Conservation (phyloP, 2,888 invertebrate species). For the Coelinius sp. region DNA sequence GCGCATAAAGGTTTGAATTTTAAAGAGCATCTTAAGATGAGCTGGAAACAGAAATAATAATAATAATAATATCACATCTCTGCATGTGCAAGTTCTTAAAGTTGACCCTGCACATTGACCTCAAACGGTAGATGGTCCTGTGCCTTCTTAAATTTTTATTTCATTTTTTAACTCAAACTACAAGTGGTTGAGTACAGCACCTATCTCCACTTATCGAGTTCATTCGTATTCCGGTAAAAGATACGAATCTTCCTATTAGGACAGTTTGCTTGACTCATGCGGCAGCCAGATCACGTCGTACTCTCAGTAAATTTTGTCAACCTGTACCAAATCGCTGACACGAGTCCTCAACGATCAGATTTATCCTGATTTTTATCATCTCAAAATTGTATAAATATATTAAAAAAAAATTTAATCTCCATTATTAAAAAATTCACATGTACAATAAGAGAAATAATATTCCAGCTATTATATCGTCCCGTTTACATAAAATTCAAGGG, state of each 20-base stretch:
- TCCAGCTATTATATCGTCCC: not conserved
- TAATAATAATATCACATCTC: not conserved
- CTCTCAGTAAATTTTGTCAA: slow-evolving; percentile 55
- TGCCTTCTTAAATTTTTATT: not conserved
- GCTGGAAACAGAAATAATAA: not conserved
- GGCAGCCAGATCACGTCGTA: slow-evolving; percentile 61
- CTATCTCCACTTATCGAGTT: slow-evolving; percentile 17
- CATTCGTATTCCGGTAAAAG: slow-evolving; percentile 26
- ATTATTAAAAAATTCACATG: not conserved
- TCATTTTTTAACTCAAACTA: not conserved
- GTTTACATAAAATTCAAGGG: not conserved
- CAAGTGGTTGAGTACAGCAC: slow-evolving; percentile 4
- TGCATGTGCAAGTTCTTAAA: slow-evolving; percentile 1
- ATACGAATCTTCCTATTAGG: slow-evolving; percentile 47
- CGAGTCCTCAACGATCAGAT: not conserved
- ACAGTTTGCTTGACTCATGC: slow-evolving; percentile 49
- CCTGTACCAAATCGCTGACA: slow-evolving; percentile 21
- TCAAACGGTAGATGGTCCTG: slow-evolving; percentile 11
- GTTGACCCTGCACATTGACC: slow-evolving; percentile 15
- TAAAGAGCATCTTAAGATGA: not conserved
- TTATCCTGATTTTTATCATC: no score
- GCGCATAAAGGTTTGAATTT: not conserved
- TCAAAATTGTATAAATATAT: not conserved
- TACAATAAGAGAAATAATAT: not conserved
- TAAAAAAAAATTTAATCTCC: not conserved